Evolutionary conservation across 1,140 invertebrate genomes (phyloP).

Genomic region (Rhynchophorus ferrugineus): DNA sequence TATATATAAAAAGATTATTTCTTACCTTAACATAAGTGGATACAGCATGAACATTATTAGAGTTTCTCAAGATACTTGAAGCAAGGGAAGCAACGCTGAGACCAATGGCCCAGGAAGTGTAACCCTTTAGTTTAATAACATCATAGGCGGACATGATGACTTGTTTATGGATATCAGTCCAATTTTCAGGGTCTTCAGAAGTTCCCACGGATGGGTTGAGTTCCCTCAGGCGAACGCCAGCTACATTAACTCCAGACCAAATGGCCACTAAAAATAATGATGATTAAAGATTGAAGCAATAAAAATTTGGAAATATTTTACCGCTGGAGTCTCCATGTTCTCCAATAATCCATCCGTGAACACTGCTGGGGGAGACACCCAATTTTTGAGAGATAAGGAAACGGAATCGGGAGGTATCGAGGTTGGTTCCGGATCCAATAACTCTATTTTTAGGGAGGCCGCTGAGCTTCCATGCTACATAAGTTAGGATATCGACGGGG

Average conservation of each 20-base stretch:
- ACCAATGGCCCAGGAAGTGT: slow-evolving; percentile 86
- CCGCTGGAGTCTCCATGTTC: slow-evolving; percentile 78
- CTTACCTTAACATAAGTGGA: slow-evolving; percentile 73
- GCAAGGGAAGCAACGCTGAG: slow-evolving; percentile 70
- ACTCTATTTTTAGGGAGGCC: slow-evolving; percentile 79
- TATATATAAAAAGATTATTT: no score
- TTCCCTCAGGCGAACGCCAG: slow-evolving; percentile 74
- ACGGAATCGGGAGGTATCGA: slow-evolving; percentile 85
- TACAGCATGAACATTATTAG: slow-evolving; percentile 69
- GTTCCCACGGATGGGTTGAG: slow-evolving; percentile 67
- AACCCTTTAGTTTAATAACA: slow-evolving; percentile 83
- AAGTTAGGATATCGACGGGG: slow-evolving; percentile 84
- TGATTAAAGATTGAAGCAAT: background rate
- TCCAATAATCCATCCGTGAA: slow-evolving; percentile 84
- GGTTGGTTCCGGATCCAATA: slow-evolving; percentile 84
- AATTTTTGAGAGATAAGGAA: slow-evolving; percentile 78
- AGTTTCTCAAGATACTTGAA: slow-evolving; percentile 67
- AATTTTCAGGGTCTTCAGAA: slow-evolving; percentile 66
- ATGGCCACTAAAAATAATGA: slow-evolving; percentile 63
- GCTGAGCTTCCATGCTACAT: slow-evolving; percentile 88
- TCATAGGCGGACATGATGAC: slow-evolving; percentile 82
- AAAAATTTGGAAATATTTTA: slow-evolving; percentile 38
- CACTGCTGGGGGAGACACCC: slow-evolving; percentile 69
- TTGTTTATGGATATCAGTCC: slow-evolving; percentile 66
- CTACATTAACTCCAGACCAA: slow-evolving; percentile 89